Conservation (phyloP, 2,113 vertebrate species). For the Lepidothrix coronata region DNA sequence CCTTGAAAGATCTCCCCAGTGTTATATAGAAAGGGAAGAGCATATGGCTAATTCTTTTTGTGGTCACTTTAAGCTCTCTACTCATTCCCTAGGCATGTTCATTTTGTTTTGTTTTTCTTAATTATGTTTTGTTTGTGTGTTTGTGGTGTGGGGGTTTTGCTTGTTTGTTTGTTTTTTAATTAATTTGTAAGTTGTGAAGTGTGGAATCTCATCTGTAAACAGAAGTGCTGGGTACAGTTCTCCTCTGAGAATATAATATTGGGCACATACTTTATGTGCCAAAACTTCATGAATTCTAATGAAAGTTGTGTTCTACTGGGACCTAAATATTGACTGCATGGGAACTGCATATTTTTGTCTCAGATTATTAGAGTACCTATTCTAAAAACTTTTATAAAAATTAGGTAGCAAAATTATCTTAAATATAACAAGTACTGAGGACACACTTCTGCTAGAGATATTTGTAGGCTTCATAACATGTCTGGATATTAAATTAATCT, state of each 20-base stretch:
- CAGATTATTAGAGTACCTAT: not conserved
- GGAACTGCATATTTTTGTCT: not conserved
- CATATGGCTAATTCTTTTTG: constrained; percentile 30
- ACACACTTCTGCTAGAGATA: not conserved
- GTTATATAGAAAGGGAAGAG: not conserved
- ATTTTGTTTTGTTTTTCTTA: not conserved
- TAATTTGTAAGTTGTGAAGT: not conserved
- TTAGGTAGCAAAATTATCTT: not conserved
- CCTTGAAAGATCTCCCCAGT: not conserved
- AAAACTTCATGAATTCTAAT: not conserved
- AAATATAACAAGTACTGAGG: not conserved
- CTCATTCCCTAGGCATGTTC: not conserved
- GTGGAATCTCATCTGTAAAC: not conserved
- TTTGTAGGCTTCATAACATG: not conserved
- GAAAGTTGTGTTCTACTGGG: not conserved
- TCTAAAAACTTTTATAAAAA: not conserved
- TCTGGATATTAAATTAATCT: not conserved
- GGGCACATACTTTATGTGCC: not conserved
- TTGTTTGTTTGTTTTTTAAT: not conserved
- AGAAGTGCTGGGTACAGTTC: not conserved
- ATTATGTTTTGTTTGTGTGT: not conserved
- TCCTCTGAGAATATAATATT: not conserved
- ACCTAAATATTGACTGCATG: not conserved
- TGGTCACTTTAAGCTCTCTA: not conserved
- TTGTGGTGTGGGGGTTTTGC: fast-evolving